Conservation (phyloP, 2,113 vertebrate species). For the Coptodon rendalli region DNA sequence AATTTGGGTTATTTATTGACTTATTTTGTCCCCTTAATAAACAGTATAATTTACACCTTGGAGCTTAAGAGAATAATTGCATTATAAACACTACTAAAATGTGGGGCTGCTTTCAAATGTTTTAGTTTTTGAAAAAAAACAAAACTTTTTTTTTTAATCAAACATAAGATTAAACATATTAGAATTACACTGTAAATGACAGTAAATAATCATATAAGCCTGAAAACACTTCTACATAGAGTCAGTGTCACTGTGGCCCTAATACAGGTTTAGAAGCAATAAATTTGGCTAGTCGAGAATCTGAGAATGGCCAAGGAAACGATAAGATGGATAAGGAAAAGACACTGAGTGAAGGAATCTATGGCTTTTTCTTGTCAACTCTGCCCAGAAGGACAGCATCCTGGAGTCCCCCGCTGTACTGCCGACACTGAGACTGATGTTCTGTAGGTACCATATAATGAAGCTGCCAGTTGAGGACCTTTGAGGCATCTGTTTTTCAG, state of each 20-base stretch:
- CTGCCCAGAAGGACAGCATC: neutral
- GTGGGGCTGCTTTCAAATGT: neutral
- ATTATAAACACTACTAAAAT: neutral
- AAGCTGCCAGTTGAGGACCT: neutral
- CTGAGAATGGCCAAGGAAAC: neutral
- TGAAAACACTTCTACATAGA: neutral
- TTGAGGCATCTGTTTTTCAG: neutral
- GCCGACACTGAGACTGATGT: neutral
- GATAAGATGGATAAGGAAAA: neutral
- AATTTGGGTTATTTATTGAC: neutral
- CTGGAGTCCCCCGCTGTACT: neutral
- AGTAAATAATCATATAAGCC: neutral
- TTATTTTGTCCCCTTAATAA: neutral
- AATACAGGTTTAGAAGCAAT: neutral
- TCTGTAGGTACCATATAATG: neutral
- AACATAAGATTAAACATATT: neutral
- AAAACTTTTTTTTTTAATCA: neutral
- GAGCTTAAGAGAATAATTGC: neutral
- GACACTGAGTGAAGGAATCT: neutral
- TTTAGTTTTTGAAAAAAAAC: neutral
- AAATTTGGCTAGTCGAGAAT: neutral
- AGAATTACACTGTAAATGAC: neutral
- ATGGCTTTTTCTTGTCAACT: neutral
- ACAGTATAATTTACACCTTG: neutral
- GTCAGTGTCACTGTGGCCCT: neutral